Base-by-base conservation (phyloP, 1,140 invertebrate genomes). In the Listronotus bonariensis region DNA sequence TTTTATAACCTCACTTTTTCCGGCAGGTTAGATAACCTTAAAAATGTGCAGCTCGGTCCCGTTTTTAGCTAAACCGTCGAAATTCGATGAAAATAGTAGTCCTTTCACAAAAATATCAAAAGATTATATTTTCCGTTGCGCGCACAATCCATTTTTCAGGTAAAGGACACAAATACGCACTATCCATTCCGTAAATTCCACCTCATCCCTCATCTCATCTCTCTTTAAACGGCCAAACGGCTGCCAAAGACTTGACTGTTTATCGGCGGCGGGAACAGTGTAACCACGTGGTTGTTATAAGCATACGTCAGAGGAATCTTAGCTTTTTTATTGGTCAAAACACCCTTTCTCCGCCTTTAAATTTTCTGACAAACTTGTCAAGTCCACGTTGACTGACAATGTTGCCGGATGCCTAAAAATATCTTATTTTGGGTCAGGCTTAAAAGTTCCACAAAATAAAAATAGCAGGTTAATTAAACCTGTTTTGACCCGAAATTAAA, bases 181-280 rank as follows among this genome's bases (percentile, higher is more conserved):
- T 49, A 49, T 49, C 46, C 46, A 49, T 49, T 49, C 18, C 20
- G 46, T 49, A 49, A 49, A 49, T 49, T 49, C 18, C 20, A 49
- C 46, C 46, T 49, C 46, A 49, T 49, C 46, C 46, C 46, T 49
- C 46, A 49, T 49, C 46, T 49, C 46, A 20, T 49, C 46, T 49
- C 46, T 49, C 46, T 49, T 46, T 36, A 12, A 36, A 36, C 34
- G 34, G 8, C 34, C 20, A 17, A 49, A 26, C 46, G 15, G 46
- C 46, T 9, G 34, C 34, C 34, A 12, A 9, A 34, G 46, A 49
- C 46, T 49, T 11, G 11, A 49, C 46, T 49, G 46, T 49, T 49
- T 26, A 49, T 18, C 46, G 46, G 46, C 46, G 46, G 46, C 46
- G 46, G 46, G 46, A 49, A 49, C 46, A 11, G 10, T 20, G 18